Percentiles rank a stretch among this genome's conserved stretches.
phyloP scores from a whole-genome alignment of 2,797 vertebrate genomes.

The Malacoraja senta region DNA sequence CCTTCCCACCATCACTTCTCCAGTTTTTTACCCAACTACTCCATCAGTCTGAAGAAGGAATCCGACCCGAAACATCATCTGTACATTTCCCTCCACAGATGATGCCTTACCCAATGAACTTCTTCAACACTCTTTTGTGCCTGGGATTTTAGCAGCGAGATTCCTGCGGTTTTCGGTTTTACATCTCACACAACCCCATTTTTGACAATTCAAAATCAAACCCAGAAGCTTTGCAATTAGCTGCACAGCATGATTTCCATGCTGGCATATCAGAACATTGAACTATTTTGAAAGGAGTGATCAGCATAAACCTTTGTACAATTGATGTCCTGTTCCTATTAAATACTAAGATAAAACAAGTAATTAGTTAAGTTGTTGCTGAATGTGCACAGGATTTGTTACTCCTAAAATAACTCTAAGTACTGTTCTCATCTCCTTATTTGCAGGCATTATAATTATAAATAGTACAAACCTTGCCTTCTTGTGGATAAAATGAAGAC shows the following conservation, averaged over 20 bases:
- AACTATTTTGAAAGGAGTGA: neutral
- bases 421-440: conserved; percentile 27
- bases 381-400: neutral
- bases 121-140: too few species aligned
- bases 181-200: too few species aligned
- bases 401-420: conserved; percentile 16
- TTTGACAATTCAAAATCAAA: too few species aligned
- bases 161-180: too few species aligned
- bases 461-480: conserved; percentile 33
- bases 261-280: neutral
- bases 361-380: neutral
- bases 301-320: neutral
- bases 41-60: too few species aligned
- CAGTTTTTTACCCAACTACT: too few species aligned
- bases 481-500: conserved; percentile 6
- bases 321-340: neutral
- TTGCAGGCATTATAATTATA: conserved; percentile 12
- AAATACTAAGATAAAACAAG: neutral
- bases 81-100: too few species aligned
- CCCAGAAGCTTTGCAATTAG: neutral
- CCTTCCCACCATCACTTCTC: too few species aligned
- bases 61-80: too few species aligned
- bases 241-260: neutral
- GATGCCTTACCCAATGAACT: too few species aligned
- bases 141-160: too few species aligned